Base-by-base conservation (phyloP, 2,888 invertebrate species). In the Dryobotodes eremita region DNA sequence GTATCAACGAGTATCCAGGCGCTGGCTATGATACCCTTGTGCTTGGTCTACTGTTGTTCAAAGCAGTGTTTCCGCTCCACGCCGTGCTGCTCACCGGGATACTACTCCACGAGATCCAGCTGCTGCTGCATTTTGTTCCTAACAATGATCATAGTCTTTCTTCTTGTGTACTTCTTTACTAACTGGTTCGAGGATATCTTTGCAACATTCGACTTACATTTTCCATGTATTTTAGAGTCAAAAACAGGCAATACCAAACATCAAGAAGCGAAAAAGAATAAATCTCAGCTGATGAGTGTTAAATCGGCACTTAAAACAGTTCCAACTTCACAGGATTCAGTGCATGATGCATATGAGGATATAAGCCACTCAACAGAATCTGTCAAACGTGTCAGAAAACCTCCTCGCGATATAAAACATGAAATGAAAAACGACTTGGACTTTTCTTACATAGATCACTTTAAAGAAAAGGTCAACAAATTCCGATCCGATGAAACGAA, bases 21-120 rank as follows among this genome's bases (percentile, higher is more conserved):
- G 0, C 75, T 92, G 48, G 82, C 89, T 0, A 50, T 91, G 10
- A 26, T 93, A 26, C 94, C 93, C 0, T 74, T 91, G 64, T 91
- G 85, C 57, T 61, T 89, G 0, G 85, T 87, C 1, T 86, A 85
- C 69, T 90, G 87, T 66, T 90, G 88, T 55, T 73, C 90, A 2
- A 91, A 86, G 53, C 84, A 89, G 53, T 91, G 88, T 55, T 89
- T 82, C 48, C 86, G 78, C 53, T 75, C 81, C 0, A 72, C 84
- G 17, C 26, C 74, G 0, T 68, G 31, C 8, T 71, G 31, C 23
- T 65, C 80, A 2, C 75, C 79, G 11, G 76, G 81, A 7, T 88
- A 80, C 71, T 80, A 80, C 46, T n/a, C 86, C 13, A 61, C 59
- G 15, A 61, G 71, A 20, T 70, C 72, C 1, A 78, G 81, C 73